These are phyloP conservation scores for Pseudotriccus pelzelni DNA, from an alignment of 2,797 vertebrate species.

Conservation along the genomic window DNA sequence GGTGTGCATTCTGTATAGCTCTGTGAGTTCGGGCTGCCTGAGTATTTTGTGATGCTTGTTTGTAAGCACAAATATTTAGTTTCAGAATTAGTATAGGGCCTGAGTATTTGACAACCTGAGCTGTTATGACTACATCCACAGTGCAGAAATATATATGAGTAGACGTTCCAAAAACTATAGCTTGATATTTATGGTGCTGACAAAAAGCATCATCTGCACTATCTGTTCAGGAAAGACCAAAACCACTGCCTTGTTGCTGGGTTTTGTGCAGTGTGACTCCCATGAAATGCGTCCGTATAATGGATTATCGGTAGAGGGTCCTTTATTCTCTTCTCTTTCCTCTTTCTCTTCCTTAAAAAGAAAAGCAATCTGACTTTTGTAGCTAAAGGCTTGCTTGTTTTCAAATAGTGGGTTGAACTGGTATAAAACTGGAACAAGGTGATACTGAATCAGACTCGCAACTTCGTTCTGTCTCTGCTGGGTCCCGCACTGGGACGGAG, in stretches of 20 bases:
- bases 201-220: neutral
- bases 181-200: neutral
- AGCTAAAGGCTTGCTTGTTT: neutral
- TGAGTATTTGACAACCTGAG: neutral
- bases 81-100: slow-evolving; percentile 21
- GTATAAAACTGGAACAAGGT: neutral
- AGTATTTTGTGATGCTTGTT: slow-evolving; percentile 27
- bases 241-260: neutral
- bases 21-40: neutral
- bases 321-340: neutral
- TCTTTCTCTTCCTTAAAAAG: neutral
- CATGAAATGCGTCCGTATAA: neutral
- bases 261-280: neutral
- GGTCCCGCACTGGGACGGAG: neutral
- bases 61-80: slow-evolving; percentile 1
- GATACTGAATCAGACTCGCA: neutral
- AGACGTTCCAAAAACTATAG: neutral
- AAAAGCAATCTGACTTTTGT: neutral
- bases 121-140: neutral
- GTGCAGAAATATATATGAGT: neutral
- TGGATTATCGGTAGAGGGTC: neutral
- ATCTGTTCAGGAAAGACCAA: neutral
- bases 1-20: neutral
- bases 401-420: neutral
- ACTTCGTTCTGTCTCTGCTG: neutral